Percentiles rank a stretch among this genome's conserved stretches.
These are phyloP conservation scores for Callopanchax toddi DNA, from an alignment of 2,113 vertebrate genomes.

Conservation along the genomic window DNA sequence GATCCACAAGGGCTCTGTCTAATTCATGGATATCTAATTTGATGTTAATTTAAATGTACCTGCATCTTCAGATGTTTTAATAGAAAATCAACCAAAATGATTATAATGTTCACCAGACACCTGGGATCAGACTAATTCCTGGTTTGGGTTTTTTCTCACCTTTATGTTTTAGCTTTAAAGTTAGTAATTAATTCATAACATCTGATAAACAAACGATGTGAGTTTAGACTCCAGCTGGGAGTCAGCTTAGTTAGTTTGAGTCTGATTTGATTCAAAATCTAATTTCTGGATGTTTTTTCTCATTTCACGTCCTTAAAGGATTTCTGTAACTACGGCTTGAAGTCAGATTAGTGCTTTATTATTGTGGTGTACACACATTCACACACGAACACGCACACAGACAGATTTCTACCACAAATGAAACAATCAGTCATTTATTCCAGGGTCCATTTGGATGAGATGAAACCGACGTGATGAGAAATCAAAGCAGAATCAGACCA, in stretches of 20 bases:
- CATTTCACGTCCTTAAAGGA: not conserved
- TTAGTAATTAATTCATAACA: not conserved
- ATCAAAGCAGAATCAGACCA: slow-evolving; percentile 7
- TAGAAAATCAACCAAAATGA: not conserved
- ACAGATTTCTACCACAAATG: slow-evolving; percentile 28
- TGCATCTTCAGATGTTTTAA: slow-evolving; percentile 1
- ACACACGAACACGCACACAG: slow-evolving; percentile 6
- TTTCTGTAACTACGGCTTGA: not conserved
- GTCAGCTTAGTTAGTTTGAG: too few species aligned
- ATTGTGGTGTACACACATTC: too few species aligned
- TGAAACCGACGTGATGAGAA: not conserved
- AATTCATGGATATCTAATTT: slow-evolving; percentile 35
- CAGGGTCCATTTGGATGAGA: slow-evolving; percentile 42
- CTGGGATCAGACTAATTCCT: slow-evolving; percentile 2
- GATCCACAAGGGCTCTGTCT: slow-evolving; percentile 19
- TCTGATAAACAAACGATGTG: not conserved
- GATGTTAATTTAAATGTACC: slow-evolving; percentile 27
- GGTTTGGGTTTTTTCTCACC: not conserved
- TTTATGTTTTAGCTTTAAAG: too few species aligned
- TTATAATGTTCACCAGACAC: not conserved
- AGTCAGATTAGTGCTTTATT: slow-evolving; percentile 1
- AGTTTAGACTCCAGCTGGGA: too few species aligned
- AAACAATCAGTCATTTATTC: slow-evolving; percentile 36
- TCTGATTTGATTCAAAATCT: too few species aligned
- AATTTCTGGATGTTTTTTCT: not conserved